Percentiles rank a stretch among this genome's conserved stretches.
These are phyloP conservation scores for Callospermophilus lateralis DNA, from an alignment of 2,113 vertebrate species.

Conservation along the genomic window DNA sequence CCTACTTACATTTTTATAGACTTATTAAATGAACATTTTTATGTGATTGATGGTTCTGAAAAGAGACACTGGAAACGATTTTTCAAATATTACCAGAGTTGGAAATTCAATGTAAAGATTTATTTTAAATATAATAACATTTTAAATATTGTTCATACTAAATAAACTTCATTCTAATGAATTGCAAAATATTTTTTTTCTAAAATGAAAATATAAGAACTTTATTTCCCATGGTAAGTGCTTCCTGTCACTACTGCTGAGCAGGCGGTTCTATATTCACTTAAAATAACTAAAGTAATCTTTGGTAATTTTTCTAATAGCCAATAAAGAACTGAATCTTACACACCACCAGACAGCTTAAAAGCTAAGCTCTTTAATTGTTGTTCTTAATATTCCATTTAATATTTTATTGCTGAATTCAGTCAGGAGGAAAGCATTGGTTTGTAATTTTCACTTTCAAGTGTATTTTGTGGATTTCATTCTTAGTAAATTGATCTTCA, in stretches of 20 bases:
- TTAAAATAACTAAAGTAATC: conserved; percentile 66
- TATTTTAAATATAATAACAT: background rate
- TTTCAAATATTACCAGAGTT: background rate
- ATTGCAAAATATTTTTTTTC: conserved; percentile 49
- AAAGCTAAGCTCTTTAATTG: conserved; percentile 78
- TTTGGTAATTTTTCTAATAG: conserved; percentile 77
- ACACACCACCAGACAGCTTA: conserved; percentile 63
- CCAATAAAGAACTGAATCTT: conserved; percentile 72
- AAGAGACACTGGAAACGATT: background rate
- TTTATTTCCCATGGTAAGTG: conserved; percentile 18
- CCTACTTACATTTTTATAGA: background rate
- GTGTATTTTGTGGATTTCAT: conserved; percentile 62
- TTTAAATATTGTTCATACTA: background rate
- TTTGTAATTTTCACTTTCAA: conserved; percentile 76
- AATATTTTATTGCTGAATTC: conserved; percentile 70
- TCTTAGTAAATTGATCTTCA: conserved; percentile 64
- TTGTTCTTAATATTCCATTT: conserved; percentile 75
- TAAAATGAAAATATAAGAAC: conserved; percentile 28
- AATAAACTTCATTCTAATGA: conserved; percentile 16
- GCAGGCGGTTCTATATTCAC: background rate
- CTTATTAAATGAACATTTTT: background rate
- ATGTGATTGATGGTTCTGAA: background rate
- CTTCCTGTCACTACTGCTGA: conserved; percentile 47
- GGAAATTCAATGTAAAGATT: background rate
- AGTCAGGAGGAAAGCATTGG: conserved; percentile 52